Conservation (phyloP, 2,797 vertebrate species). For the Chiroxiphia lanceolata region DNA sequence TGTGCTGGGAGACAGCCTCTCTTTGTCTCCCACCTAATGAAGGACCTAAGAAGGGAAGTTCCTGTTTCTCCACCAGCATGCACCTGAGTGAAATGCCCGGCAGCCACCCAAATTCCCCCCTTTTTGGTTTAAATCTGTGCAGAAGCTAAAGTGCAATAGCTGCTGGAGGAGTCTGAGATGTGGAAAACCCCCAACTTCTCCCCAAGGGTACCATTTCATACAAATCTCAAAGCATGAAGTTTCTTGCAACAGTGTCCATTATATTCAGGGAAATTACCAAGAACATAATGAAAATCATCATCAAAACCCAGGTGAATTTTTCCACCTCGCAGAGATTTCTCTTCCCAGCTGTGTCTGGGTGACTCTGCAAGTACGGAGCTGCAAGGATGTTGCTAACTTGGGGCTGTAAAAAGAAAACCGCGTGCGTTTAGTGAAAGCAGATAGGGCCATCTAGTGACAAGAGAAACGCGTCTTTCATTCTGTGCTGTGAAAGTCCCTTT, state of each 20-base stretch:
- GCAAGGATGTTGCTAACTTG: background rate
- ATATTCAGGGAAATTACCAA: background rate
- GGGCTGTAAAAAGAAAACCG: background rate
- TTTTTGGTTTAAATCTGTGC: background rate
- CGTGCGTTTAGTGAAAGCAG: background rate
- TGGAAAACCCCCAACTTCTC: background rate
- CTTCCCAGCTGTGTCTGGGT: background rate
- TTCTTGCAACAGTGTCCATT: background rate
- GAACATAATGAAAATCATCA: background rate
- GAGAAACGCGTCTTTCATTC: background rate
- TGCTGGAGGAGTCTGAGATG: background rate
- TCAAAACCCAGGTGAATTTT: background rate
- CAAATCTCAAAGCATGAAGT: background rate
- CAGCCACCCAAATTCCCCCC: background rate
- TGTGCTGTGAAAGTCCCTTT: background rate
- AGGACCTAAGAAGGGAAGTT: background rate
- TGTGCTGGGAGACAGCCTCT: background rate
- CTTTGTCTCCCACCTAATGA: background rate
- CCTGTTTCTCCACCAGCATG: background rate
- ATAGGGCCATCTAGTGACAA: conserved; percentile 75
- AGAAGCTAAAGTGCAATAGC: background rate
- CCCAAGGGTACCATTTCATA: rapidly evolving
- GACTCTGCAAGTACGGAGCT: background rate
- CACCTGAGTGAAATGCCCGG: background rate
- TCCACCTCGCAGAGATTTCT: background rate